Evolutionary conservation across 2,113 vertebrate species (phyloP).

Genomic region (Chascanopsetta lugubris): DNA sequence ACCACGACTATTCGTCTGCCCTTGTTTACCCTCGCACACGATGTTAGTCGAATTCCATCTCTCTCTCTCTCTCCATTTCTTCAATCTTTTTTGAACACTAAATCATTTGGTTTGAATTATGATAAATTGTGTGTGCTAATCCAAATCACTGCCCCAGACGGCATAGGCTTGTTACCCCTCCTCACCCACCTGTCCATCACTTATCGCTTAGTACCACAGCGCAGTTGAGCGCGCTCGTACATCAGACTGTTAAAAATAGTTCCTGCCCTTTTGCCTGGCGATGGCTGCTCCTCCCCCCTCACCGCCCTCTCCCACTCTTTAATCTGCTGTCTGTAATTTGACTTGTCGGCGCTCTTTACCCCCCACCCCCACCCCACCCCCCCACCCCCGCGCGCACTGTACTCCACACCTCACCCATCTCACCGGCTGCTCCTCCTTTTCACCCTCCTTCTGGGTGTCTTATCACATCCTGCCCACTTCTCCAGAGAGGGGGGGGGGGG

Average conservation of each 20-base stretch:
- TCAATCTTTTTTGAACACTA: slow-evolving; percentile 13
- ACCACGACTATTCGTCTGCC: slow-evolving; percentile 11
- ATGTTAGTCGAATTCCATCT: too few relatives aligned
- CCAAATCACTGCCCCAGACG: slow-evolving; percentile 7
- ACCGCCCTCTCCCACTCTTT: neutral
- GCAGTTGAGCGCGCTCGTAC: slow-evolving; percentile 57
- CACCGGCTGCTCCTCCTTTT: neutral
- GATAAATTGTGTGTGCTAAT: slow-evolving; percentile 41
- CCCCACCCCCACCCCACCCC: slow-evolving; percentile 26
- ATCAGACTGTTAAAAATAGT: slow-evolving; percentile 55
- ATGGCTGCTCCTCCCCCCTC: neutral
- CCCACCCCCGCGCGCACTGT: too few relatives aligned
- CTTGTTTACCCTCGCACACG: slow-evolving; percentile 21
- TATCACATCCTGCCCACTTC: slow-evolving; percentile 58
- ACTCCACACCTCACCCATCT: slow-evolving; percentile 2
- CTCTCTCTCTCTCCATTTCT: slow-evolving; percentile 20
- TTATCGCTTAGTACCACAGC: slow-evolving; percentile 41
- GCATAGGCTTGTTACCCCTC: neutral
- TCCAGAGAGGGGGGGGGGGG: slow-evolving; percentile 43
- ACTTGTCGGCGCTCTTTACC: slow-evolving; percentile 50
- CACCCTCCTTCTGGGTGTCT: slow-evolving; percentile 33
- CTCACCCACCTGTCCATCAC: slow-evolving; percentile 49
- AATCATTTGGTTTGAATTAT: slow-evolving; percentile 59
- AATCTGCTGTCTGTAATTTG: slow-evolving; percentile 46
- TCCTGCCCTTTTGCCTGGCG: slow-evolving; percentile 26